These are phyloP conservation scores for Pristionchus entomophagus DNA, from an alignment of 2,888 invertebrate species.

Conservation along the genomic window DNA sequence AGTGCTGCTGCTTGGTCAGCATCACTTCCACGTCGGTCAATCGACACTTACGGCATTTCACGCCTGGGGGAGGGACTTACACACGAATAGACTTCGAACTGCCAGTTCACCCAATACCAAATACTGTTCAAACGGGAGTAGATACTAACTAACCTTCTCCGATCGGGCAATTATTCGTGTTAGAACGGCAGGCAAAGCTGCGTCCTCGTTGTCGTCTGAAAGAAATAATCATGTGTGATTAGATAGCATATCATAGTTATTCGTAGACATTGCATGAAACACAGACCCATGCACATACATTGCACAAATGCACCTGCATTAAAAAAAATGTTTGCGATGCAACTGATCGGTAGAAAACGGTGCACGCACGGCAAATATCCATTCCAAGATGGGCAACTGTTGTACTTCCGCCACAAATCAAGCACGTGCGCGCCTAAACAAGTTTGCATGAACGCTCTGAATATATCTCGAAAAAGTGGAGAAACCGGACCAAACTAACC, in stretches of 20 bases:
- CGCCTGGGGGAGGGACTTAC: not conserved
- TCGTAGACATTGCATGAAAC: too few species aligned
- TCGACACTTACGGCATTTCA: constrained; percentile 2
- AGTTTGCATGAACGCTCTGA: not conserved
- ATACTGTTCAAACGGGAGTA: too few species aligned
- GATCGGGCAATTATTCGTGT: not conserved
- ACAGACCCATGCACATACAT: too few species aligned
- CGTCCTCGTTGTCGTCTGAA: not conserved
- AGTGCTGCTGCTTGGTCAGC: too few species aligned
- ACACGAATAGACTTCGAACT: not conserved
- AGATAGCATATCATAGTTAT: too few species aligned
- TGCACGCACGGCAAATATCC: constrained; percentile 18
- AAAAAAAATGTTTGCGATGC: too few species aligned
- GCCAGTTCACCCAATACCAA: too few species aligned
- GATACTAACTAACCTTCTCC: not conserved
- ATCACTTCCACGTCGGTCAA: not conserved
- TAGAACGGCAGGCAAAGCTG: not conserved
- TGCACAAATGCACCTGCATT: too few species aligned
- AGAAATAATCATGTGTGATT: too few species aligned
- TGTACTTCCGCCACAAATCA: constrained; percentile 6
- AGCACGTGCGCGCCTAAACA: not conserved
- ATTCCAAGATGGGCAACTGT: constrained; percentile 1
- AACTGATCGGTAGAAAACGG: not conserved
- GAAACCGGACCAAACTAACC: not conserved
- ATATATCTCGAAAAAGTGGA: not conserved